phyloP scores from a whole-genome alignment of 30 jellyfish, hydroid and myxozoan species.

The Hydractinia symbiolongicarpus region DNA sequence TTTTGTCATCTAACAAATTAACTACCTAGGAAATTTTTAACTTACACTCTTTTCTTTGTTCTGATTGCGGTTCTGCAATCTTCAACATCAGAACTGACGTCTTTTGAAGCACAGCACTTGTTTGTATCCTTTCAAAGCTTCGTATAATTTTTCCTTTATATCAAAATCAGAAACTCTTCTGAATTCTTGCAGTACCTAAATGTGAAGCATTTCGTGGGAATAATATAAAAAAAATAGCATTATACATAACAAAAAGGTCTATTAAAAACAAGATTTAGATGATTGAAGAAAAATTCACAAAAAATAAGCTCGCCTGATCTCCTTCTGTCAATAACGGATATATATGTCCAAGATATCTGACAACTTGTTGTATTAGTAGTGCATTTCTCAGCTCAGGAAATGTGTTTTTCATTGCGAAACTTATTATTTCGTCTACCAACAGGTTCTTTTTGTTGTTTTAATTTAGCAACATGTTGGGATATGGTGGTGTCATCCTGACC shows the following conservation, averaged over 20 bases:
- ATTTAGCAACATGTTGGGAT: neutral
- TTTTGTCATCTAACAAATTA: no score
- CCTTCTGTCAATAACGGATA: neutral
- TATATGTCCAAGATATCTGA: neutral
- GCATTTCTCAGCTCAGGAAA: neutral
- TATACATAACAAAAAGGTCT: no score
- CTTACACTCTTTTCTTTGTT: constrained; percentile 2
- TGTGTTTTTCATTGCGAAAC: neutral
- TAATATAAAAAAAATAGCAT: no score
- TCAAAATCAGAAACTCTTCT: neutral
- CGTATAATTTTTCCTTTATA: neutral
- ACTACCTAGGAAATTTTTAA: neutral
- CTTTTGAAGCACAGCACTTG: neutral
- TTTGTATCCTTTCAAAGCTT: neutral
- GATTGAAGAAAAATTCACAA: neutral
- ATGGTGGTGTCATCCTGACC: neutral
- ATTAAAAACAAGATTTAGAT: neutral
- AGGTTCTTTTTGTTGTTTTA: neutral
- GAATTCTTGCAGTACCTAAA: neutral
- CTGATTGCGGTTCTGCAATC: neutral
- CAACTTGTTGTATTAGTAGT: no score
- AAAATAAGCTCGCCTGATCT: neutral
- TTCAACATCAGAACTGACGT: neutral
- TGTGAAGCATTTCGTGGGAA: neutral
- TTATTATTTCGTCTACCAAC: no score